A percentile compares a stretch with the other conserved stretches of the same genome.
phyloP scores from a whole-genome alignment of 2,797 vertebrate species.

The Megaceryle alcyon region DNA sequence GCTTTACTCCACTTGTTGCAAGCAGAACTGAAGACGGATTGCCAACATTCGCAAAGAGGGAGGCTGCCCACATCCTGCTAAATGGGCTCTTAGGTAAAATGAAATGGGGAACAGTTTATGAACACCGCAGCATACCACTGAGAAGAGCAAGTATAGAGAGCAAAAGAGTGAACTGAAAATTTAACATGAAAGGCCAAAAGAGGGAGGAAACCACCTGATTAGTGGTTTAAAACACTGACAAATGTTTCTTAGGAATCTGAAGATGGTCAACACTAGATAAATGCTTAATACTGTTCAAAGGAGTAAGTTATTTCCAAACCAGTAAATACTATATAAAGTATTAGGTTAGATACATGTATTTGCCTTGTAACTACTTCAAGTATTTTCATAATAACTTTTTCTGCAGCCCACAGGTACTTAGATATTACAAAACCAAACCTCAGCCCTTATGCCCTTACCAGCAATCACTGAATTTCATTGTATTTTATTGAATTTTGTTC shows the following conservation, averaged over 20 bases:
- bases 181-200: constrained; percentile 4
- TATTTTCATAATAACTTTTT: background rate
- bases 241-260: background rate
- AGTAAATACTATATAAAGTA: background rate
- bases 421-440: background rate
- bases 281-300: background rate
- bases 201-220: background rate
- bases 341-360: background rate
- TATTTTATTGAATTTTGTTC: background rate
- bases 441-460: background rate
- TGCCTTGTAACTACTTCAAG: background rate
- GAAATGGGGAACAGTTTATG: background rate
- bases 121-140: background rate
- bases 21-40: background rate
- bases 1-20: background rate
- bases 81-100: background rate
- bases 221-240: background rate
- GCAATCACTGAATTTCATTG: background rate
- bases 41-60: background rate
- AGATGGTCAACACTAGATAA: background rate
- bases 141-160: background rate
- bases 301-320: background rate
- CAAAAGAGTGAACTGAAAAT: background rate
- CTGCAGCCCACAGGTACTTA: background rate
- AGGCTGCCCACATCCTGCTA: background rate